These are phyloP conservation scores for Ahaetulla prasina DNA, from an alignment of 2,113 vertebrate species.

Conservation along the genomic window DNA sequence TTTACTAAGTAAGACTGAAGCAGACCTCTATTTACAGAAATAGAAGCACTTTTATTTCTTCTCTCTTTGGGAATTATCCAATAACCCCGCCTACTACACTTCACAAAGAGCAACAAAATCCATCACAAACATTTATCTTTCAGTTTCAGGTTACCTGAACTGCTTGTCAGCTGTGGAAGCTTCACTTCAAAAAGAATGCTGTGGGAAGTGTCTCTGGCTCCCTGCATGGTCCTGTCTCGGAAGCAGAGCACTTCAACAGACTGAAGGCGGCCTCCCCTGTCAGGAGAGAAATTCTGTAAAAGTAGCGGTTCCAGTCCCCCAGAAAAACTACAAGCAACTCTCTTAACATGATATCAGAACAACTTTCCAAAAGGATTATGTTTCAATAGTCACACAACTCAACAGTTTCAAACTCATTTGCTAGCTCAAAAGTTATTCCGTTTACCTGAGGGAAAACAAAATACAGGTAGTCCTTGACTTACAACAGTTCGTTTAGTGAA, in stretches of 20 bases:
- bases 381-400: not conserved
- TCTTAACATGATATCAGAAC: not conserved
- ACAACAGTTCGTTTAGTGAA: too few relatives aligned
- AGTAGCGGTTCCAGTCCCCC: not conserved
- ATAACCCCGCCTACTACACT: not conserved
- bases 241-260: slow-evolving; percentile 88
- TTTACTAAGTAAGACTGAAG: not conserved
- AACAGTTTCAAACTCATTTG: not conserved
- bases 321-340: not conserved
- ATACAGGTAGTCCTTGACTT: not conserved
- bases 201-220: slow-evolving; percentile 81
- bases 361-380: not conserved
- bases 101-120: not conserved
- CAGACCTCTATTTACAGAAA: not conserved
- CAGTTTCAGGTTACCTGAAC: slow-evolving; percentile 78
- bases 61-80: not conserved
- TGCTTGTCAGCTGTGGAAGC: slow-evolving; percentile 74
- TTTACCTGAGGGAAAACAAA: not conserved
- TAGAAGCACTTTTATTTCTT: not conserved
- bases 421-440: not conserved
- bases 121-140: slow-evolving; percentile 17
- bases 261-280: slow-evolving; percentile 80
- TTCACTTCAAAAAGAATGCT: slow-evolving; percentile 87
- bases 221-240: slow-evolving; percentile 90
- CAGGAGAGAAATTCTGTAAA: slow-evolving; percentile 24